These are phyloP conservation scores for Phaonia tiefii DNA, from an alignment of 2,888 invertebrate genomes.

Conservation along the genomic window DNA sequence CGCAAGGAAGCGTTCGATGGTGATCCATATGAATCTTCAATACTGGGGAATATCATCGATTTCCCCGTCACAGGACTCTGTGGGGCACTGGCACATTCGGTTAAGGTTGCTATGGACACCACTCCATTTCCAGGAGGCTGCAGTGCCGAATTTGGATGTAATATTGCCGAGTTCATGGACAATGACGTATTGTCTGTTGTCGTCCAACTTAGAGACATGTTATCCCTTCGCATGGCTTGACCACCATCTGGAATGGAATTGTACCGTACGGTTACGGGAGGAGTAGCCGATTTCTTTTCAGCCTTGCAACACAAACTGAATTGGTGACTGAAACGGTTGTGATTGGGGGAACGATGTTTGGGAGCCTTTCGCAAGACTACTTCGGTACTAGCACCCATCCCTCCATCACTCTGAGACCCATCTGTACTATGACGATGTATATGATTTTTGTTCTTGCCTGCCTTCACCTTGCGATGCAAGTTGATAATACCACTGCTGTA, in stretches of 20 bases:
- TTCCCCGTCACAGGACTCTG: conserved; percentile 78
- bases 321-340: conserved; percentile 80
- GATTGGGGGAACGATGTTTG: conserved; percentile 77
- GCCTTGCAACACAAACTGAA: conserved; percentile 80
- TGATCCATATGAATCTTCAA: conserved; percentile 73
- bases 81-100: conserved; percentile 79
- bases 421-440: conserved; percentile 74
- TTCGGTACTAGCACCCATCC: conserved; percentile 59
- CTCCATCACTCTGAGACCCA: conserved; percentile 76
- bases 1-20: conserved; percentile 76
- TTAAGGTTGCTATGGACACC: conserved; percentile 65
- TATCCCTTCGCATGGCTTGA: conserved; percentile 71
- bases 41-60: conserved; percentile 71
- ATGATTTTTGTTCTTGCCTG: conserved; percentile 73
- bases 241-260: conserved; percentile 77
- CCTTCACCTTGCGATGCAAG: conserved; percentile 75
- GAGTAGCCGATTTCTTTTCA: conserved; percentile 77
- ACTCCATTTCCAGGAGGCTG: conserved; percentile 65
- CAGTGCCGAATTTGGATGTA: conserved; percentile 65
- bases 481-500: conserved; percentile 74
- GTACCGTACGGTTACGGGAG: conserved; percentile 79
- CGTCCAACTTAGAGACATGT: conserved; percentile 75
- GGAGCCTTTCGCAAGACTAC: conserved; percentile 74
- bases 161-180: conserved; percentile 74
- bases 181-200: conserved; percentile 73